These are phyloP conservation scores for Aphaenogaster ashmeadi DNA, from an alignment of 1,140 invertebrate genomes.

Conservation along the genomic window DNA sequence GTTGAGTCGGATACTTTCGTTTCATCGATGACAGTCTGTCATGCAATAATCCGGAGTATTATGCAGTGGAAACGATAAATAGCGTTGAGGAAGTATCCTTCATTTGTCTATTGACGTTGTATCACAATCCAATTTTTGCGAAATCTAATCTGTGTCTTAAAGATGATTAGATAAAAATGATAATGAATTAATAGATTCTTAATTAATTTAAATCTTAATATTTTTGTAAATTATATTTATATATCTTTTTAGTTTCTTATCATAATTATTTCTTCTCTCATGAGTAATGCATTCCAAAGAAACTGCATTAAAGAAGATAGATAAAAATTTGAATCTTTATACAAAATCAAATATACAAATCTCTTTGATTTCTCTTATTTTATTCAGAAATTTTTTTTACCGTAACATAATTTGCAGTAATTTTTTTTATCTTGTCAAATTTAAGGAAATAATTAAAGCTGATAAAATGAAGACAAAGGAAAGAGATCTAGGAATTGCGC, in stretches of 20 bases:
- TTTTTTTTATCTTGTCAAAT: background rate
- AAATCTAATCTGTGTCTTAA: no score
- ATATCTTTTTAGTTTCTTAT: background rate
- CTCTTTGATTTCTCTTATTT: background rate
- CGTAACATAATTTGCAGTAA: background rate
- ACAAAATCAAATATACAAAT: background rate
- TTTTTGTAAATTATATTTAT: constrained; percentile 2
- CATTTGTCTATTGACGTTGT: background rate
- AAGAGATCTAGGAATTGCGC: background rate
- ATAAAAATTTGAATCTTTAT: background rate
- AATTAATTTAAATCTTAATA: background rate
- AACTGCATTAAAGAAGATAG: background rate
- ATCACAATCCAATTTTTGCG: background rate
- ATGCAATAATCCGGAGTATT: background rate
- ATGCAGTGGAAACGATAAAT: background rate
- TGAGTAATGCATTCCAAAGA: background rate
- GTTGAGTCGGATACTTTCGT: constrained; percentile 26
- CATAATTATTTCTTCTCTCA: background rate
- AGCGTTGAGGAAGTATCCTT: background rate
- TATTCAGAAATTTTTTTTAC: background rate
- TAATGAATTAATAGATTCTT: background rate
- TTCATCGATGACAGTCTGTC: constrained; percentile 24
- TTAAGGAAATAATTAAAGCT: background rate
- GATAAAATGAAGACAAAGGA: background rate
- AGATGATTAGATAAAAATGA: background rate